Evolutionary conservation across 2,113 vertebrate genomes (phyloP).

Genomic region (Sorex araneus): DNA sequence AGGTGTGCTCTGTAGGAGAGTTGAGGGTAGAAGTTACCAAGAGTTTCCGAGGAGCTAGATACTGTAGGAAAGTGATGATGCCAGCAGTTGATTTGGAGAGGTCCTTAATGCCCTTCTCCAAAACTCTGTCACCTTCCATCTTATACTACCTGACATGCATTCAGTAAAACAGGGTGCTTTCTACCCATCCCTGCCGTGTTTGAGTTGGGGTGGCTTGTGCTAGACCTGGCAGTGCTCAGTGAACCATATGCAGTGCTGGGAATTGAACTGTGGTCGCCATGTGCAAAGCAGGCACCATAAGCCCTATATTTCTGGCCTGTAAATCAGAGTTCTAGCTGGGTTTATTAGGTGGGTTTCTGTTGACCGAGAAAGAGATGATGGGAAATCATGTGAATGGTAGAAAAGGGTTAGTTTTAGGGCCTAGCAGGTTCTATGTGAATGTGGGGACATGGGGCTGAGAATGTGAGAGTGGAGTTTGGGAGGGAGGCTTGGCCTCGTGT

Average conservation of each 20-base stretch:
- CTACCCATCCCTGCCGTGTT: not conserved
- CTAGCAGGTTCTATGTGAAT: not conserved
- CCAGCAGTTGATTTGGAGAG: not conserved
- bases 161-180: not conserved
- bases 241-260: no score
- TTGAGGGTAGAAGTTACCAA: not conserved
- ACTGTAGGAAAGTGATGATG: not conserved
- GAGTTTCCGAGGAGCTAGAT: not conserved
- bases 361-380: not conserved
- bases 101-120: not conserved
- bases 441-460: not conserved
- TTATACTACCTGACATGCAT: not conserved
- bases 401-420: not conserved
- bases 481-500: not conserved
- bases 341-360: not conserved
- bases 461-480: not conserved
- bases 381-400: not conserved
- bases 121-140: not conserved
- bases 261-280: no score
- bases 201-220: no score
- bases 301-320: no score
- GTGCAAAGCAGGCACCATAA: not conserved
- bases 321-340: not conserved
- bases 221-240: no score
- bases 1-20: not conserved